Conservation (phyloP, 2,797 vertebrate species). For the Ctenochaetus hawaiiensis region DNA sequence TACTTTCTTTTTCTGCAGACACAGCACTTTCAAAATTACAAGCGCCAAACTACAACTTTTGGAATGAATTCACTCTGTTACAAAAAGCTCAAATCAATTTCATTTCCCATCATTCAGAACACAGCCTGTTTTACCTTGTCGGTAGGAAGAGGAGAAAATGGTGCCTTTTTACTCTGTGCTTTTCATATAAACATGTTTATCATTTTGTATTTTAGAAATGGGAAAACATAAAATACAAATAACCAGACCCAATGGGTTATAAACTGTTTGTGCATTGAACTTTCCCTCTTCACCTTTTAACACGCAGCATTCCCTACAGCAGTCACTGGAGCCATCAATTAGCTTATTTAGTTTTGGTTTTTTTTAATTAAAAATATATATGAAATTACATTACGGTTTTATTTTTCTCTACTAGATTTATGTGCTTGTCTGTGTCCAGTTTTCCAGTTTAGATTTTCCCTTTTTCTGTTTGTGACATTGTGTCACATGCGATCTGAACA, state of each 20-base stretch:
- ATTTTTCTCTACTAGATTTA: too few relatives aligned
- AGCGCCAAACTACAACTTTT: background rate
- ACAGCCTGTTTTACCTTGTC: background rate
- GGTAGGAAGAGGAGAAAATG: background rate
- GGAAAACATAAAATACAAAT: background rate
- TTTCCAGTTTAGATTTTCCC: too few relatives aligned
- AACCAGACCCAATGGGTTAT: background rate
- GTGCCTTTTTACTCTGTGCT: background rate
- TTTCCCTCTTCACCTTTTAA: too few relatives aligned
- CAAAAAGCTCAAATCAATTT: background rate
- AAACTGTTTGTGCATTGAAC: background rate
- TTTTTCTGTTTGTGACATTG: too few relatives aligned
- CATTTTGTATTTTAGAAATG: background rate
- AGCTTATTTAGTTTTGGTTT: too few relatives aligned
- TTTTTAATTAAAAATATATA: too few relatives aligned
- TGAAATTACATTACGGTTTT: too few relatives aligned
- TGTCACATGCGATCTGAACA: too few relatives aligned
- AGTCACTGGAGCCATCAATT: too few relatives aligned
- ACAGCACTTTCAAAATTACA: conserved; percentile 1
- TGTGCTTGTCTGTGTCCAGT: too few relatives aligned
- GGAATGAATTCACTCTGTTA: background rate
- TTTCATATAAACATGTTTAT: too few relatives aligned
- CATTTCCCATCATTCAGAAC: background rate
- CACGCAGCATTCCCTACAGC: too few relatives aligned
- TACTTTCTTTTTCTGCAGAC: background rate